Evolutionary conservation across 2,888 invertebrate species (phyloP).

Genomic region (Pomacea canaliculata): DNA sequence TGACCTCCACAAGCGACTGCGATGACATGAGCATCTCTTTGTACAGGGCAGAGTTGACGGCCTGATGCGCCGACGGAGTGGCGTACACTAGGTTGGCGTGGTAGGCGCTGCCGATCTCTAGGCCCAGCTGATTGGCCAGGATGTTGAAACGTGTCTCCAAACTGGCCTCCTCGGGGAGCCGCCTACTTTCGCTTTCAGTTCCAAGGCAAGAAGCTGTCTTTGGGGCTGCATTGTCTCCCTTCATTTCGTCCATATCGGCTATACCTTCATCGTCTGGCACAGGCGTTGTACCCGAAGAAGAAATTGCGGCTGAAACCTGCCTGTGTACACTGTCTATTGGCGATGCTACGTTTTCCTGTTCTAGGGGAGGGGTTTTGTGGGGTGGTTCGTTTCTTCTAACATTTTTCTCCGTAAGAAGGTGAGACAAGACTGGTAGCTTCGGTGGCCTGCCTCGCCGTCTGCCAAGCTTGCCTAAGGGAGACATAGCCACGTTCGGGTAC

Average conservation of each 20-base stretch:
- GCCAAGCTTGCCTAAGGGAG: constrained; percentile 46
- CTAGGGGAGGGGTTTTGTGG: no score
- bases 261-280: background rate
- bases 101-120: constrained; percentile 25
- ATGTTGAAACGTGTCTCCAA: constrained; percentile 25
- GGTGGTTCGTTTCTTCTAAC: no score
- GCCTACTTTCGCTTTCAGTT: background rate
- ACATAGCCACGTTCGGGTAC: constrained; percentile 48
- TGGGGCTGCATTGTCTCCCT: no score
- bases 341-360: no score
- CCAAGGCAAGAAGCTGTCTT: background rate
- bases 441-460: constrained; percentile 56
- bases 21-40: constrained; percentile 58
- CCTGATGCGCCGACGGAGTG: background rate
- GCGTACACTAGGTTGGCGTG: constrained; percentile 19
- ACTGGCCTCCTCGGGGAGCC: constrained; percentile 2
- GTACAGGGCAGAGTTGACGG: constrained; percentile 42
- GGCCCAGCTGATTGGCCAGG: constrained; percentile 22
- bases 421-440: constrained; percentile 52
- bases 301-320: background rate
- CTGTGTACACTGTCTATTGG: background rate
- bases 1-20: constrained; percentile 50
- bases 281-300: background rate
- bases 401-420: constrained; percentile 42
- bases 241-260: background rate